Conservation (phyloP, 2,888 invertebrate species). For the Parthenolecanium corni region DNA sequence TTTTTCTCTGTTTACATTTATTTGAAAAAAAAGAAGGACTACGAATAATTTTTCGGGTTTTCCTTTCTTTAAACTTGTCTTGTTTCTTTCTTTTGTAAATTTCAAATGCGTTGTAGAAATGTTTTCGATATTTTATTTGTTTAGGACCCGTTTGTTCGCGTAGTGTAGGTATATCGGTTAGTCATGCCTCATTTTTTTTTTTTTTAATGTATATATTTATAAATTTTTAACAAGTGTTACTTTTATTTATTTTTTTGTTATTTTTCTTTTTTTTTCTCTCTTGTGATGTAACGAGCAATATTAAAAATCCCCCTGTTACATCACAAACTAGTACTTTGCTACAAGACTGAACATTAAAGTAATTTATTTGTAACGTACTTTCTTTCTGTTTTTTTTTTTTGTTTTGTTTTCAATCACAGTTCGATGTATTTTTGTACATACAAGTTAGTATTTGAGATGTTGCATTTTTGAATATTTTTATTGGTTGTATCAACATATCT, state of each 20-base stretch:
- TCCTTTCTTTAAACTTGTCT: background rate
- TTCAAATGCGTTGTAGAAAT: background rate
- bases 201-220: background rate
- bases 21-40: background rate
- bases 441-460: constrained; percentile 13
- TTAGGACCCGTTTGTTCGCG: background rate
- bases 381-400: background rate
- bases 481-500: too few relatives aligned
- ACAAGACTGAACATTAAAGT: constrained; percentile 23
- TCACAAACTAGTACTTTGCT: constrained; percentile 20
- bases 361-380: constrained; percentile 21
- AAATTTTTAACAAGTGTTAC: constrained; percentile 18
- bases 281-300: constrained; percentile 17
- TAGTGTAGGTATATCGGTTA: background rate
- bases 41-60: background rate
- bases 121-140: background rate
- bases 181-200: background rate
- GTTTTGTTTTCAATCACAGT: constrained; percentile 18
- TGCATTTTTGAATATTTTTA: background rate
- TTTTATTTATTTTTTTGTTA: constrained; percentile 13
- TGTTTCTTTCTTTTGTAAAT: background rate
- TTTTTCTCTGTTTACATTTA: background rate
- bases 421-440: constrained; percentile 20
- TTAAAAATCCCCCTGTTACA: constrained; percentile 13
- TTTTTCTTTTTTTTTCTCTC: constrained; percentile 4